Evolutionary conservation across 1,140 invertebrate genomes (phyloP), one percentile per base, ranked within the genome.

Genomic region (Akabosia matsudoensis): DNA sequence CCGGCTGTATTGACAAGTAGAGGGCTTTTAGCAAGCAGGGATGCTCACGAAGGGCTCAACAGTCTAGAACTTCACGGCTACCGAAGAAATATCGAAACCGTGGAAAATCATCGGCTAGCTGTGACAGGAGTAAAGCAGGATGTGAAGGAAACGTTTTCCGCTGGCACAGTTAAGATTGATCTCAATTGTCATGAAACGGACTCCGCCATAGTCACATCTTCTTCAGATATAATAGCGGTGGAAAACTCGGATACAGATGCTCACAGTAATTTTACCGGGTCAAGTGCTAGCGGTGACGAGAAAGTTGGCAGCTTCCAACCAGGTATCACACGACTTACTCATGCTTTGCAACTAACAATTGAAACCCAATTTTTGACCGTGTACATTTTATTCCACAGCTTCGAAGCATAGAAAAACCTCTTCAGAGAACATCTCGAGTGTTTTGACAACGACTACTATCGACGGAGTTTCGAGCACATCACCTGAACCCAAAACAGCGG

Each of bases 121-220:
- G 4, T 31, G 24, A 30, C 28, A 14, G 24, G 61, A 30, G 28
- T 30, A 67, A 67, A 67, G n/a, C 1, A 24, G 4, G 61, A 31
- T 2, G 61, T 24, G 7, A 67, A 67, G 61, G 61, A 67, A 10
- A 67, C 28, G 30, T 67, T 67, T 67, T 67, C 61, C 61, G 31
- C 26, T 67, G 61, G 61, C 51, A 72, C 74, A 13, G 83, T 81
- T 75, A 83, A 82, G 75, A 83, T 81, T 81, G 80, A 81, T 79
- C 78, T 81, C 78, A 81, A 72, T 77, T 81, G 80, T 75, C 80
- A 81, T 52, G 80, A 81, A 75, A 81, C 80, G 31, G 80, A 81
- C 67, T 81, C 80, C 14, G 78, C 78, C 26, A 61, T 79, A 71
- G 80, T 81, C 37, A 81, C 80, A 4, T 81, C 80, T 1, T 81